Base-by-base conservation (phyloP, 1,140 invertebrate species). In the Drosophila watanabei region DNA sequence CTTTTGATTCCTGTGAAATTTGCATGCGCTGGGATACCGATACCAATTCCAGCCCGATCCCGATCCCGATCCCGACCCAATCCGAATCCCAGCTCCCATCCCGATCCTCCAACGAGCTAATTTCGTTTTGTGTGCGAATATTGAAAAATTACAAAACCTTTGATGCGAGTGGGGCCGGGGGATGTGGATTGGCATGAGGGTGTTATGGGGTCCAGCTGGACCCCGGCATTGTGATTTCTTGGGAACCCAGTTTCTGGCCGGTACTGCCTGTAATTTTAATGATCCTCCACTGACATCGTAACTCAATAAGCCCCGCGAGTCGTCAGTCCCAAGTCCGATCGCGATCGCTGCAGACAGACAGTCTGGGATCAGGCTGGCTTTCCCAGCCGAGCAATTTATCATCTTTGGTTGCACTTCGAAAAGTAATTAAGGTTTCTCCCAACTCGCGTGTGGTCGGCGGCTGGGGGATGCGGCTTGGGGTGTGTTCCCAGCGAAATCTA, bases 1-100 rank as follows among this genome's bases (percentile, higher is more conserved):
- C 70, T 86, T 85, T 90, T 91, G 79, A 90, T 90, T 90, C 86
- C 86, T 86, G 82, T 86, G 86, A 90, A 90, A 90, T 90, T 90
- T 90, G 86, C 86, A 82, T 90, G 76, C 70, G 61, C 48, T 59
- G 66, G 68, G 46, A 75, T 52, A 72, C 46, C 71, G 71, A 61
- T 73, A 72, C 69, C 66, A 54, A 58, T 58, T 71, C 66, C 69
- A 51, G 10, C 48, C 57, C 71, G 32, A 62, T 41, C 39, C 57
- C 59, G n/a, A 77, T 60, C 35, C 75, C 39, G n/a, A 78, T 54
- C 46, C 56, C 72, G 16, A 77, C 54, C 39, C 75, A 28, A n/a
- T 66, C 37, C 62, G 61, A 60, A 33, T 41, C 56, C 66, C 35
- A 43, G 72, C n/a, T 14, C 39, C 33, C 45, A 70, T 54, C 64